Percentiles rank a stretch among this genome's conserved stretches.
These are phyloP conservation scores for Elephas maximus DNA, from an alignment of 2,113 vertebrate genomes.

Conservation along the genomic window DNA sequence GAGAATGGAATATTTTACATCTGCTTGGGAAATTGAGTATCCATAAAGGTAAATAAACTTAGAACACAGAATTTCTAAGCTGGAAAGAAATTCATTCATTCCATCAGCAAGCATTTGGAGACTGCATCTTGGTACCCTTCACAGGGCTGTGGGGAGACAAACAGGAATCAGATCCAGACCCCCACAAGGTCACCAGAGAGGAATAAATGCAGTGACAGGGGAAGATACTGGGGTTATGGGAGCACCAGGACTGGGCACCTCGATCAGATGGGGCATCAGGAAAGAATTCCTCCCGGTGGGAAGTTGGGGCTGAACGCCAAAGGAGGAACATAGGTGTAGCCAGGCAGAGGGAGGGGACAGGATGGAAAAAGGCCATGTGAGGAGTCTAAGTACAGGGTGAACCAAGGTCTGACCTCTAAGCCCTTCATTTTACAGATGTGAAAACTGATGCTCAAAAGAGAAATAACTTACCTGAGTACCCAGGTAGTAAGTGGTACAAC, in stretches of 20 bases:
- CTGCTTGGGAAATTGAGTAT: constrained; percentile 62
- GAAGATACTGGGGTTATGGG: not conserved
- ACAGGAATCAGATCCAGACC: not conserved
- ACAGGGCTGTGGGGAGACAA: not conserved
- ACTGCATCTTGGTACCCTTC: not conserved
- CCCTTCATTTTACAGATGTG: not conserved
- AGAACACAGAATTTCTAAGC: constrained; percentile 16
- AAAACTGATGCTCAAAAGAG: not conserved
- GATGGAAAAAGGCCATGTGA: too few species aligned
- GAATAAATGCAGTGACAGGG: not conserved
- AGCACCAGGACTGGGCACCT: not conserved
- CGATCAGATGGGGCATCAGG: not conserved
- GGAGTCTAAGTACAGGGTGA: not conserved
- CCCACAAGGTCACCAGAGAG: not conserved
- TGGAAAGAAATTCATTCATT: constrained; percentile 7
- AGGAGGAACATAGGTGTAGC: not conserved
- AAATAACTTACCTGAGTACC: not conserved
- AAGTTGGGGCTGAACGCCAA: not conserved
- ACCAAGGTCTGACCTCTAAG: not conserved
- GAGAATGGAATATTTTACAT: constrained; percentile 12
- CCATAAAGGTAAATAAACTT: constrained; percentile 53
- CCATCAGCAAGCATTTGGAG: not conserved
- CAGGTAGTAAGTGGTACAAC: not conserved
- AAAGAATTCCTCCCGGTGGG: not conserved
- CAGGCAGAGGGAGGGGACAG: not conserved